Evolutionary conservation across 2,888 invertebrate genomes (phyloP).

Genomic region (Plebejus anna): DNA sequence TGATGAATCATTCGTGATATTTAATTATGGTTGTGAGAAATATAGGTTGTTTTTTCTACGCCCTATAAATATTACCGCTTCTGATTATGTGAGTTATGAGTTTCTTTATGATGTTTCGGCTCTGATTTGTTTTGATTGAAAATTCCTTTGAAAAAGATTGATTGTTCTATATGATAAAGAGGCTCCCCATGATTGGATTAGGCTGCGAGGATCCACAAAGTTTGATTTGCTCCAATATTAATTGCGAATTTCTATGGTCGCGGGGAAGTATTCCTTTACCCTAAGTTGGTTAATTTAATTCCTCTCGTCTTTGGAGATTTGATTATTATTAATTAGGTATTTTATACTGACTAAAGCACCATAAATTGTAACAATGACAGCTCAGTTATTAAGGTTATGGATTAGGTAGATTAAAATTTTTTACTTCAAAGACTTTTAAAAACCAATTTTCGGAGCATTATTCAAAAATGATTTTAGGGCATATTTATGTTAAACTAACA

Average conservation of each 20-base stretch:
- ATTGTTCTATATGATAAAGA: slow-evolving; percentile 74
- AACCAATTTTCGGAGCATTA: too few species aligned
- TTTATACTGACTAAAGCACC: neutral
- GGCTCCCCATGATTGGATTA: slow-evolving; percentile 68
- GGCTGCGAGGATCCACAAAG: slow-evolving; percentile 47
- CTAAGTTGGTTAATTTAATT: neutral
- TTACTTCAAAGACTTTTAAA: neutral
- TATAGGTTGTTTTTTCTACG: slow-evolving; percentile 62
- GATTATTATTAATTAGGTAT: neutral
- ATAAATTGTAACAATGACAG: neutral
- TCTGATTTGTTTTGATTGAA: slow-evolving; percentile 76
- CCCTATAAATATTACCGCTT: slow-evolving; percentile 70
- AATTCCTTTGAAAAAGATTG: slow-evolving; percentile 76
- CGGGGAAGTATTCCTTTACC: neutral
- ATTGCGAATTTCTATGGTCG: slow-evolving; percentile 19
- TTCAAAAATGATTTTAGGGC: too few species aligned
- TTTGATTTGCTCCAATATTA: slow-evolving; percentile 24
- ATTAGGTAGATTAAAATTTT: neutral
- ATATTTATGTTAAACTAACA: too few species aligned
- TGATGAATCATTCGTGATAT: neutral
- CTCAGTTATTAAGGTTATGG: neutral
- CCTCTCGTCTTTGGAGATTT: neutral
- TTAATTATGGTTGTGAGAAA: slow-evolving; percentile 50
- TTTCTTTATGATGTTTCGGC: slow-evolving; percentile 69
- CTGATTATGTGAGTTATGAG: slow-evolving; percentile 79